Percentiles rank a stretch among this genome's conserved stretches.
Conservation (phyloP, 2,113 vertebrate species). For the Hippocampus mohnikei region DNA sequence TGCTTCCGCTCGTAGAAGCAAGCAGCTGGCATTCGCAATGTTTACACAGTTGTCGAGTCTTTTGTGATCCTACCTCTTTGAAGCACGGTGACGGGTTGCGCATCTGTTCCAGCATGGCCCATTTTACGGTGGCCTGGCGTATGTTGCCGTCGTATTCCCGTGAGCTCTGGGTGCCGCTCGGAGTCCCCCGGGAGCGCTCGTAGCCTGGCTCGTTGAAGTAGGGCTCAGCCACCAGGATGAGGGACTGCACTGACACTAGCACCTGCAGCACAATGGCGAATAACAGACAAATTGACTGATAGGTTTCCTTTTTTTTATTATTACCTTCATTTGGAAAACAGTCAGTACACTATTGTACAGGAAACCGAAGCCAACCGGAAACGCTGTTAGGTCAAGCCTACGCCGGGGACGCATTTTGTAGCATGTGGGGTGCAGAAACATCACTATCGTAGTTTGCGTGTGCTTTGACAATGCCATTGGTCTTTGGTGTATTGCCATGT, state of each 20-base stretch:
- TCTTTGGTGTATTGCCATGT: too few relatives aligned
- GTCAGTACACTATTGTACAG: too few relatives aligned
- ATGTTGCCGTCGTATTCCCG: conserved; percentile 97
- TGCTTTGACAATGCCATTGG: too few relatives aligned
- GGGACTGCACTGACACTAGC: conserved; percentile 95
- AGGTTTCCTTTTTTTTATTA: not conserved
- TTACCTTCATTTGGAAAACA: too few relatives aligned
- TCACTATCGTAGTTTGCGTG: too few relatives aligned
- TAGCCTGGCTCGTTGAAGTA: conserved; percentile 99
- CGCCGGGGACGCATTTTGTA: too few relatives aligned
- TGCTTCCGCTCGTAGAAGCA: too few relatives aligned
- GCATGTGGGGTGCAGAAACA: too few relatives aligned
- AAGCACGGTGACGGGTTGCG: conserved; percentile 95
- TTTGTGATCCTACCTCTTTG: conserved; percentile 82
- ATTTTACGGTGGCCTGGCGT: conserved; percentile 94
- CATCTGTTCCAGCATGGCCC: conserved; percentile 99
- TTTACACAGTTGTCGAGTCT: not conserved
- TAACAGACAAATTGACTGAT: too few relatives aligned
- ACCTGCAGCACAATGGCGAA: conserved; percentile 71
- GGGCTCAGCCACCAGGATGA: conserved; percentile 94
- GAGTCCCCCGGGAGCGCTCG: conserved; percentile 92
- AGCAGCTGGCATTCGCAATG: too few relatives aligned
- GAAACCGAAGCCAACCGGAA: too few relatives aligned
- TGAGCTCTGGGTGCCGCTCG: conserved; percentile 96
- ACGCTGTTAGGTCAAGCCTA: too few relatives aligned